These are phyloP conservation scores for Psophia crepitans DNA, from an alignment of 2,113 vertebrate genomes.

Conservation along the genomic window DNA sequence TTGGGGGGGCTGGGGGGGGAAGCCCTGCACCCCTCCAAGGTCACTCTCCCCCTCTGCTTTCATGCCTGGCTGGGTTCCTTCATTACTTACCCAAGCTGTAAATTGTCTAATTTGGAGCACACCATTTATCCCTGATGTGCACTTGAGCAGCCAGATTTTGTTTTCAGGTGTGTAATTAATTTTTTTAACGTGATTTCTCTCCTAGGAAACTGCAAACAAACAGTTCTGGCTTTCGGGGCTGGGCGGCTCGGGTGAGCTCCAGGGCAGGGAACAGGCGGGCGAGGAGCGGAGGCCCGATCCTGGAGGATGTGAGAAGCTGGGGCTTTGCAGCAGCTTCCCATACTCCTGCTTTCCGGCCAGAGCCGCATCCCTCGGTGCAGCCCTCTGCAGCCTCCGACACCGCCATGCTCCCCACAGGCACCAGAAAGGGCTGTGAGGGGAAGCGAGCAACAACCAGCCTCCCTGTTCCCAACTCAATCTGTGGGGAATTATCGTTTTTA, in stretches of 20 bases:
- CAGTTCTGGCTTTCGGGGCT: conserved; percentile 24
- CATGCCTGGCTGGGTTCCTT: not conserved
- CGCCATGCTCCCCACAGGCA: not conserved
- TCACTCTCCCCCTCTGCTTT: not conserved
- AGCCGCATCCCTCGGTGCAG: not conserved
- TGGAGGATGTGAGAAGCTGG: not conserved
- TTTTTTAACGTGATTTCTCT: conserved; percentile 69
- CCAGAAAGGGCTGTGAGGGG: not conserved
- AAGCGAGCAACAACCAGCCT: not conserved
- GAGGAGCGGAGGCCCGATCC: not conserved
- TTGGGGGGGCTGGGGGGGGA: fast-evolving
- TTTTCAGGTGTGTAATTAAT: conserved; percentile 75
- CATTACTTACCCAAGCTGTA: conserved; percentile 62
- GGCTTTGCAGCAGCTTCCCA: not conserved
- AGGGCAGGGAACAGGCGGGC: not conserved
- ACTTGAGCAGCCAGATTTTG: conserved; percentile 68
- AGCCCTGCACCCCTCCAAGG: not conserved
- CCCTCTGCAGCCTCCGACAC: not conserved
- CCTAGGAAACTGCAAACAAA: conserved; percentile 67
- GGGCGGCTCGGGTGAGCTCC: not conserved
- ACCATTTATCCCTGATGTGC: conserved; percentile 69
- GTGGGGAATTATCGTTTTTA: conserved; percentile 62
- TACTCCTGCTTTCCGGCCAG: not conserved
- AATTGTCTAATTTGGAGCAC: conserved; percentile 65
- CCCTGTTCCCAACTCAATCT: conserved; percentile 39